phyloP scores from a whole-genome alignment of 2,797 vertebrate species.

The Anniella stebbinsi region DNA sequence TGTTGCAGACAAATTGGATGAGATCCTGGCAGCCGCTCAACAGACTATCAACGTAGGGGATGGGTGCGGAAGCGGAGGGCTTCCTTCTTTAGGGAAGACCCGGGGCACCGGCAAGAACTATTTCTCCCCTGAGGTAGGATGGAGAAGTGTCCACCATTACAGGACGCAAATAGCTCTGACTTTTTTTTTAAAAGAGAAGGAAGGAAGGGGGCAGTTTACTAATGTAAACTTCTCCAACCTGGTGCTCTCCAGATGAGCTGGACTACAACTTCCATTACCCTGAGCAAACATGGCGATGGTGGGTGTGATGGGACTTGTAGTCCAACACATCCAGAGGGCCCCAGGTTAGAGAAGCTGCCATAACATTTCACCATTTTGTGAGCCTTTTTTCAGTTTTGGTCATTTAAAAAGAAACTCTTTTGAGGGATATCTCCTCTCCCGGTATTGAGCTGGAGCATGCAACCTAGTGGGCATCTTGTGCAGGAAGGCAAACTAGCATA shows the following conservation, averaged over 20 bases:
- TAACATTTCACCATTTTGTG: not conserved
- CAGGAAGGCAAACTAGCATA: not conserved
- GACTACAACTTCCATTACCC: no score
- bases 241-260: not conserved
- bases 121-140: conserved; percentile 78
- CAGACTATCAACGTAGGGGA: conserved; percentile 94
- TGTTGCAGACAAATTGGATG: conserved; percentile 91
- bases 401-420: no score
- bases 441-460: no score
- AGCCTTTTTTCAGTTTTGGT: not conserved
- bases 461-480: no score
- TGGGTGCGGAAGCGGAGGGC: conserved; percentile 82
- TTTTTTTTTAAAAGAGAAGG: not conserved
- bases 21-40: conserved; percentile 94
- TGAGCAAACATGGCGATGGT: not conserved
- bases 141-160: not conserved
- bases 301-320: not conserved
- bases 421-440: no score
- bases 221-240: not conserved
- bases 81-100: conserved; percentile 81
- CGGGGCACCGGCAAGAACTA: conserved; percentile 69
- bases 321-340: not conserved
- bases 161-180: not conserved
- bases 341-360: not conserved
- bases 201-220: no score